Base-by-base conservation (phyloP, 1,140 invertebrate species). In the Euschistus heros region DNA sequence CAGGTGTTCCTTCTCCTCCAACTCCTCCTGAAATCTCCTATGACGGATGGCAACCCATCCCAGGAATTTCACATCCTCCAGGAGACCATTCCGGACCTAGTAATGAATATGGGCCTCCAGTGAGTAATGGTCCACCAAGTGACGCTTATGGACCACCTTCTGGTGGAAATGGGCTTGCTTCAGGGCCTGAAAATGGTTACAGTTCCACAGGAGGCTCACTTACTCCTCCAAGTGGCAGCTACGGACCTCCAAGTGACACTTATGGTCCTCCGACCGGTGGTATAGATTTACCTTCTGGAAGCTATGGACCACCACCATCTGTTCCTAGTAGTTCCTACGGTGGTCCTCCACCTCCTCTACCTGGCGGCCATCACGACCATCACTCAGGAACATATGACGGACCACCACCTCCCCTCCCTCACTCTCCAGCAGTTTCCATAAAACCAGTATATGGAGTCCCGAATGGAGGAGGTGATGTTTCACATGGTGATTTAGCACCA, bases 31-130 rank as follows among this genome's bases (percentile, higher is more conserved):
- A 86, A 71, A 86, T 88, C 8, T 80, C 85, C 64, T 91, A 89
- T 70, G 88, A 91, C 68, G 88, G 88, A 33, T 91, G 88, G 88
- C 87, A 87, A 71, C 88, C 88, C 17, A 89, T 91, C 52, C 82
- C 86, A 33, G 86, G 86, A 42, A 75, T 80, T 22, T 71, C 80
- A 14, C 74, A 74, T 62, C 73, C 65, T 71, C 75, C 66, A 65
- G 17, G 71, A 72, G 8, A 72, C 68, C 70, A 76, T 63, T 20
- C n/a, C 7, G 47, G 47, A 73, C 68, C 68, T 46, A 64, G 62
- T 65, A 46, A 67, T 37, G 27, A 52, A 8, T 69, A 68, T 63
- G 69, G 69, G 2, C 61, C 65, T 17, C 46, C 46, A 14, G n/a
- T 18, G 6, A 60, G 54, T 13, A 24, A 50, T 37, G 22, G 30